Base-by-base conservation (phyloP, 2,113 vertebrate species). In the Hippocampus comes region DNA sequence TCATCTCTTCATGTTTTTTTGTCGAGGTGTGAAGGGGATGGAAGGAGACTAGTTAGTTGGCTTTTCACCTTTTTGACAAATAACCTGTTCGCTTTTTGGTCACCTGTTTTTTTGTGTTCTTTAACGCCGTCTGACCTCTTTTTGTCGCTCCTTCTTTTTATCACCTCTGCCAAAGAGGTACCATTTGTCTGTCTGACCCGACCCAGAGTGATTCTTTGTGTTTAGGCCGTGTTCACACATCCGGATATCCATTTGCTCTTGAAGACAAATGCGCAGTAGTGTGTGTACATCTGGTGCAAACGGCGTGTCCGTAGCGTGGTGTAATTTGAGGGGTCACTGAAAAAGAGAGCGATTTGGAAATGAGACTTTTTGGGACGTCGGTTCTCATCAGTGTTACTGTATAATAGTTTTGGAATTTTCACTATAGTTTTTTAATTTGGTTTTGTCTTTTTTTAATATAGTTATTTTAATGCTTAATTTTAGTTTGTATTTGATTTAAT, bases 1-100 rank as follows among this genome's bases (percentile, higher is more conserved):
- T 70, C 67, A 68, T 38, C 69, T 70, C 41, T 64, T 78, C 74
- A 77, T 76, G 38, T 4, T 76, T 76, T 85, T 77, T 67, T 34
- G 6, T 20, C 38, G 51, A 65, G 74, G 68, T 64, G 65, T 67
- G 63, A 68, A 73, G 68, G 56, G 57, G 73, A 84, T 78, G 63
- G 77, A 71, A 72, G 71, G 42, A 71, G 67, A 42, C 42, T 66
- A 2, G 65, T 68, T 42, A 53, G 42, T 10, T 43, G 27, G 63
- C 46, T 21, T 72, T 83, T 76, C 38, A 41, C 70, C 75, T 73
- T 61, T 64, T 49, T 18, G 17, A 21, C 60, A 78, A 81, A 61
- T 53, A 65, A 23, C 7, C n/a, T 55, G 15, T n/a, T 56, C 9
- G 9, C 18, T 55, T 17, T 41, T 18, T 18, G 43, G 43, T 17